Conservation (phyloP, 2,797 vertebrate genomes). For the Aphelocoma californica region DNA sequence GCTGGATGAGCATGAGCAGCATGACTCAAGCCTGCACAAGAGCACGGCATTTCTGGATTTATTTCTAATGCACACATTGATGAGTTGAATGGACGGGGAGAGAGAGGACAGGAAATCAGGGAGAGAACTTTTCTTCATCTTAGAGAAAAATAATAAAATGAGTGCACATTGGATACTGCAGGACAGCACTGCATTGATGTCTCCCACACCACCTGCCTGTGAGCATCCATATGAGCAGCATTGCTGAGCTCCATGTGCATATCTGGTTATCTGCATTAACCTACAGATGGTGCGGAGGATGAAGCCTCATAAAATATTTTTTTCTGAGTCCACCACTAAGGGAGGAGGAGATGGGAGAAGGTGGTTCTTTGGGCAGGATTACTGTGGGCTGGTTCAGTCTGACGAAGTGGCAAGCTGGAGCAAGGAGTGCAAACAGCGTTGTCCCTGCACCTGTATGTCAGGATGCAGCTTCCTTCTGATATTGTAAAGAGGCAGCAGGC, state of each 20-base stretch:
- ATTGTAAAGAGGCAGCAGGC: not conserved
- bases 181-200: not conserved
- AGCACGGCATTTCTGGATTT: not conserved
- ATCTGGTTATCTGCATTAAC: not conserved
- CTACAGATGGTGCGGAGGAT: not conserved
- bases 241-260: not conserved
- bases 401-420: not conserved
- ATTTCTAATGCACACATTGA: not conserved
- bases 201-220: not conserved
- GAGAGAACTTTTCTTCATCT: not conserved
- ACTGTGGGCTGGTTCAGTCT: not conserved
- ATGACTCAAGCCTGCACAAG: not conserved
- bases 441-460: not conserved
- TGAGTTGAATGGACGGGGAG: not conserved
- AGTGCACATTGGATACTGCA: fast-evolving
- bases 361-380: not conserved
- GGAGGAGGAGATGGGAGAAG: not conserved
- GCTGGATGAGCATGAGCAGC: not conserved
- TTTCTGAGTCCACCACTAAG: not conserved
- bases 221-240: not conserved
- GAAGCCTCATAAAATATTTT: not conserved
- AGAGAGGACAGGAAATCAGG: not conserved
- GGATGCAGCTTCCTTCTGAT: not conserved
- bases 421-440: not conserved
- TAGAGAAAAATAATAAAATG: not conserved